Conservation (phyloP, 2,797 vertebrate species). For the Thaleichthys pacificus region DNA sequence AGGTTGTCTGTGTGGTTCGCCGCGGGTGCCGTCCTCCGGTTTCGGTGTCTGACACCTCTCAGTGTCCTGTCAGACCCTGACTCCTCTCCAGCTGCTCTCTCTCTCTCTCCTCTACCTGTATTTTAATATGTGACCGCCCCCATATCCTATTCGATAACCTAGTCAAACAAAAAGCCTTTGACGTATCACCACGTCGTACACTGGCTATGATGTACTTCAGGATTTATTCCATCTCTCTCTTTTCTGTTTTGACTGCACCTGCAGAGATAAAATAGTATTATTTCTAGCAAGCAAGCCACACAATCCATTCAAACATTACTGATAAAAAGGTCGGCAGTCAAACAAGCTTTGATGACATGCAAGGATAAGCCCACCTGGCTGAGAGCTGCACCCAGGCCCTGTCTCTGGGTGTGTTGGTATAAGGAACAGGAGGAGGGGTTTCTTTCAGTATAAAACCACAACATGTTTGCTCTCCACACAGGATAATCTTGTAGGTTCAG, state of each 20-base stretch:
- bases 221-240: too few relatives aligned
- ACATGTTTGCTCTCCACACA: constrained; percentile 11
- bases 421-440: neutral
- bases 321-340: constrained; percentile 54
- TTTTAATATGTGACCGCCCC: too few relatives aligned
- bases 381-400: neutral
- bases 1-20: too few relatives aligned
- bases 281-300: neutral
- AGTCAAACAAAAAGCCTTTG: neutral
- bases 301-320: neutral
- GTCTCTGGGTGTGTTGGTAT: neutral
- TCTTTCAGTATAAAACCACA: neutral
- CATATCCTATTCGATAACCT: too few relatives aligned
- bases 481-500: constrained; percentile 16
- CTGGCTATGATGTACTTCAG: too few relatives aligned
- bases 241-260: neutral
- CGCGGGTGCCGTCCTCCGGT: neutral
- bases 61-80: neutral
- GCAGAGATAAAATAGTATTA: neutral
- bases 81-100: neutral
- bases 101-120: too few relatives aligned
- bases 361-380: constrained; percentile 15
- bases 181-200: too few relatives aligned
- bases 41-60: too few relatives aligned
- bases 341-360: constrained; percentile 57